Conservation (phyloP, 2,113 vertebrate genomes). For the Craseonycteris thonglongyai region DNA sequence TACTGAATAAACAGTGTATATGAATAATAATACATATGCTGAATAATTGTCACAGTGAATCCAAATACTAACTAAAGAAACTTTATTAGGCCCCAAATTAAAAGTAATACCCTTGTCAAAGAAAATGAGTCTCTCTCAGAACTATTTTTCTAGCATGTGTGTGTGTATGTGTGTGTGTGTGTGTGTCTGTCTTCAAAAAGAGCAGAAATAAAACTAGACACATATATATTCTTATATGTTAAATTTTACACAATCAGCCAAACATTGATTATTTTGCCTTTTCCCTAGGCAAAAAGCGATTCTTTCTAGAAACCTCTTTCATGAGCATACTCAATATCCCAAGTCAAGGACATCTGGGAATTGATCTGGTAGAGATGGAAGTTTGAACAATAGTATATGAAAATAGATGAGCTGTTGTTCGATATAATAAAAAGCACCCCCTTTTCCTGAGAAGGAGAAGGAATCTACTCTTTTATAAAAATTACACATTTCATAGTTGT, state of each 20-base stretch:
- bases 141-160: slow-evolving; percentile 2
- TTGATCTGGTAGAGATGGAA: slow-evolving; percentile 84
- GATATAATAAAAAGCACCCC: slow-evolving; percentile 80
- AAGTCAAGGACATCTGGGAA: slow-evolving; percentile 75
- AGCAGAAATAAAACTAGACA: slow-evolving; percentile 80
- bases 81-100: slow-evolving; percentile 59
- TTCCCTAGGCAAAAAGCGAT: slow-evolving; percentile 74
- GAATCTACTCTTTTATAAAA: slow-evolving; percentile 75
- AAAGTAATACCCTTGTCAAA: slow-evolving; percentile 38
- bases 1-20: slow-evolving; percentile 61
- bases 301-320: slow-evolving; percentile 76
- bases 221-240: slow-evolving; percentile 76
- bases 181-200: slow-evolving; percentile 83
- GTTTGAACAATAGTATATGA: slow-evolving; percentile 94
- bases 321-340: slow-evolving; percentile 75
- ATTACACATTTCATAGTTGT: slow-evolving; percentile 75
- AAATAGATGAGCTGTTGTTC: slow-evolving; percentile 77
- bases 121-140: slow-evolving; percentile 53
- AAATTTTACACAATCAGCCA: slow-evolving; percentile 86
- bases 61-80: slow-evolving; percentile 65
- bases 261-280: slow-evolving; percentile 80
- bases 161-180: slow-evolving; percentile 69
- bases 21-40: slow-evolving; percentile 58
- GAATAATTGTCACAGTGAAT: slow-evolving; percentile 61
- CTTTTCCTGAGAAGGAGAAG: slow-evolving; percentile 79